Evolutionary conservation across 2,797 vertebrate genomes (phyloP), one percentile per base, ranked within the genome.

Genomic region (Helostoma temminkii): DNA sequence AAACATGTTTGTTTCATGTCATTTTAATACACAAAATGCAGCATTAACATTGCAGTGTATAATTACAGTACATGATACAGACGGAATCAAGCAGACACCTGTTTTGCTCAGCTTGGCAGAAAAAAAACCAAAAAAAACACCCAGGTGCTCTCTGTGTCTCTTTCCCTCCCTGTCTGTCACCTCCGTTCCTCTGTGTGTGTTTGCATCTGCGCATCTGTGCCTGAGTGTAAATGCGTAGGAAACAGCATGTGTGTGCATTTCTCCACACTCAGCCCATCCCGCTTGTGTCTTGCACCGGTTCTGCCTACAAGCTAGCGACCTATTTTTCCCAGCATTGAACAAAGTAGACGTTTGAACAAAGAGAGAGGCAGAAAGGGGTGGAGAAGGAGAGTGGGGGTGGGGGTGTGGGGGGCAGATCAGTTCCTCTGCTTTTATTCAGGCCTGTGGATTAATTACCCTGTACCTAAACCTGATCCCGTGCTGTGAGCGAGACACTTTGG

Each of bases 371-470:
- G 32, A 62, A 52, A 25, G 43, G 50, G 59, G 67, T 12, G 5
- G 28, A 53, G 56, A 24, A 26, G 55, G 58, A 46, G 48, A 60
- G n/a, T n/a, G 1, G 36, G 4, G 34, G 14, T 8, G 4, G 28
- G 8, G 4, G 28, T 30, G 28, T 4, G 50, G 66, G 41, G 34
- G 63, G 48, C 69, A 73, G 86, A 89, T 90, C 79, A 64, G 87
- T 85, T 91, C 83, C 84, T 78, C 56, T 77, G 82, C 72, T 86
- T 89, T 87, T 87, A 91, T 92, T 91, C 87, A 77, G 76, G 76
- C 84, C 76, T 83, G 77, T 93, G 92, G 92, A 94, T 94, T 94
- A 94, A 94, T 94, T 93, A 94, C 90, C 88, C 83, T 46, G 71
- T 80, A 84, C 87, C 86, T 85, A 87, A 91, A 94, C 92, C 83